These are phyloP conservation scores for Sogatella furcifera DNA, from an alignment of 1,140 invertebrate species.

Conservation along the genomic window DNA sequence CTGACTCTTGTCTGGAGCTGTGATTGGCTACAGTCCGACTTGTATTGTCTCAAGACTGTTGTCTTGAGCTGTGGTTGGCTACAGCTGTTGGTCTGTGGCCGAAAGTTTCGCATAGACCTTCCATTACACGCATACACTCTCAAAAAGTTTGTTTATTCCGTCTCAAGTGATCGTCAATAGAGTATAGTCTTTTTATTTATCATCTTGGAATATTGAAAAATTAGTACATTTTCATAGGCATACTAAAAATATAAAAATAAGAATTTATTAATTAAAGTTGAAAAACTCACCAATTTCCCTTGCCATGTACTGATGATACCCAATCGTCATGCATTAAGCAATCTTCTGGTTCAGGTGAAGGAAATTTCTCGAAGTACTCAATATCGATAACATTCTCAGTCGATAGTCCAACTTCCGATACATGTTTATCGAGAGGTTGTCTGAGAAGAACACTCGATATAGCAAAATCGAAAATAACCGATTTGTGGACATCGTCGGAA, in stretches of 20 bases:
- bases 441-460: slow-evolving; percentile 70
- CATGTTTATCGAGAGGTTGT: slow-evolving; percentile 51
- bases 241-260: background rate
- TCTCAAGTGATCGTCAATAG: too few species aligned
- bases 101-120: too few species aligned
- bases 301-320: slow-evolving; percentile 73
- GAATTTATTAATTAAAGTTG: background rate
- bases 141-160: too few species aligned
- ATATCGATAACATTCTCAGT: slow-evolving; percentile 71
- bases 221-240: too few species aligned
- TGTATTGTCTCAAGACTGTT: too few species aligned
- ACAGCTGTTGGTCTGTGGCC: too few species aligned
- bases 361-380: slow-evolving; percentile 81
- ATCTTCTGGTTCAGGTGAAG: slow-evolving; percentile 80
- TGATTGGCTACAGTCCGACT: too few species aligned
- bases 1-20: too few species aligned
- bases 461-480: slow-evolving; percentile 79
- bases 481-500: slow-evolving; percentile 34
- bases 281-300: slow-evolving; percentile 53
- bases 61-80: too few species aligned
- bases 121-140: too few species aligned
- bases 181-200: too few species aligned
- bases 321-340: slow-evolving; percentile 91
- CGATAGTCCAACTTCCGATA: slow-evolving; percentile 52
- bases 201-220: too few species aligned